These are phyloP conservation scores for Monarcha castaneiventris DNA, from an alignment of 2,113 vertebrate species.

Conservation along the genomic window DNA sequence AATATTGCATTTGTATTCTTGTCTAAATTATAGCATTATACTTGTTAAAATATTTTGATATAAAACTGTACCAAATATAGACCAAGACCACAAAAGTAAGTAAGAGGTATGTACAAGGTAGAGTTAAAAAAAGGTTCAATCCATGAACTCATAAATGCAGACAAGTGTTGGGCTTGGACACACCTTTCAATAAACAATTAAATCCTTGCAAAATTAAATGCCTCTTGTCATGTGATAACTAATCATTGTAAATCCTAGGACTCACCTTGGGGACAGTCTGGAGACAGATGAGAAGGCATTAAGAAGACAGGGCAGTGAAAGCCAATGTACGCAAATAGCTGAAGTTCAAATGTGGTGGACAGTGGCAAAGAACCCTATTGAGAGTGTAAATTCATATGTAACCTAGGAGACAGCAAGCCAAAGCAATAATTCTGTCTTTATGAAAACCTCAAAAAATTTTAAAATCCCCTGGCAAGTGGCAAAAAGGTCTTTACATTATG, in stretches of 20 bases:
- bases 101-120: neutral
- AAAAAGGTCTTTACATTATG: neutral
- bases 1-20: neutral
- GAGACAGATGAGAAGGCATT: neutral
- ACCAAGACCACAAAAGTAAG: neutral
- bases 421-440: neutral
- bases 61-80: neutral
- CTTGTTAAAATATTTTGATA: neutral
- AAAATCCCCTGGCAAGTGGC: neutral
- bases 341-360: neutral
- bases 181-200: neutral
- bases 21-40: neutral
- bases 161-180: neutral
- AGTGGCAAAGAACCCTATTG: neutral
- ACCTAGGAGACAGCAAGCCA: neutral
- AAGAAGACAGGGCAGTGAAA: neutral
- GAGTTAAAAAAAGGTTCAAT: neutral
- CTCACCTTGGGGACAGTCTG: neutral
- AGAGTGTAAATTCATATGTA: neutral
- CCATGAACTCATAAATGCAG: neutral
- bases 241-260: neutral
- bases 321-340: fast-evolving
- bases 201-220: neutral
- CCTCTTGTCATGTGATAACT: neutral
- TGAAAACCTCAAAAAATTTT: neutral